phyloP scores from a whole-genome alignment of 1,140 invertebrate genomes.

The Anoplolepis gracilipes region DNA sequence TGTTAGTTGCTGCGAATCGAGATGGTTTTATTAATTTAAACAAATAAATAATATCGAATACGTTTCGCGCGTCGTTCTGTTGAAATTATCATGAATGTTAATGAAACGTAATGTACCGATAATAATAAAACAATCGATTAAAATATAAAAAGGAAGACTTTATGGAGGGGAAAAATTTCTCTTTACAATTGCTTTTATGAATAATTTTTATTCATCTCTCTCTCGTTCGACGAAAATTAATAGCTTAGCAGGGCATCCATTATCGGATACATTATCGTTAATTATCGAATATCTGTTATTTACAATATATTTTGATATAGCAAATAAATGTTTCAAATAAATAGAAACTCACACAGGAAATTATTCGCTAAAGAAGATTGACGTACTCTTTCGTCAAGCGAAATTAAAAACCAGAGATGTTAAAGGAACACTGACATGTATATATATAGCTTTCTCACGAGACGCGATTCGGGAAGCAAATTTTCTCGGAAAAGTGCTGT shows the following conservation, averaged over 20 bases:
- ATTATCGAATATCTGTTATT: conserved; percentile 25
- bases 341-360: not conserved
- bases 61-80: not conserved
- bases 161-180: not conserved
- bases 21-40: not conserved
- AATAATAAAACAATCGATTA: conserved; percentile 16
- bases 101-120: conserved; percentile 2
- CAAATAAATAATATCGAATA: conserved; percentile 19
- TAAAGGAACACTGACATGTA: not conserved
- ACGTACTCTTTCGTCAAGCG: not conserved
- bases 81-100: conserved; percentile 23
- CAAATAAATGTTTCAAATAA: conserved; percentile 3
- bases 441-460: not conserved
- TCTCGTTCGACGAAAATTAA: conserved; percentile 12
- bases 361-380: not conserved
- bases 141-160: conserved; percentile 6
- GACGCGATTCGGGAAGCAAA: conserved; percentile 38
- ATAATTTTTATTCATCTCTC: conserved; percentile 21
- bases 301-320: not conserved
- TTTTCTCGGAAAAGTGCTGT: conserved; percentile 32
- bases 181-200: conserved; percentile 30
- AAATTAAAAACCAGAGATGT: conserved; percentile 4
- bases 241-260: not conserved
- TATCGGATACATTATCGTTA: not conserved
- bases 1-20: not conserved